Base-by-base conservation (phyloP, 2,888 invertebrate genomes). In the Tenthredo scrophulariae region DNA sequence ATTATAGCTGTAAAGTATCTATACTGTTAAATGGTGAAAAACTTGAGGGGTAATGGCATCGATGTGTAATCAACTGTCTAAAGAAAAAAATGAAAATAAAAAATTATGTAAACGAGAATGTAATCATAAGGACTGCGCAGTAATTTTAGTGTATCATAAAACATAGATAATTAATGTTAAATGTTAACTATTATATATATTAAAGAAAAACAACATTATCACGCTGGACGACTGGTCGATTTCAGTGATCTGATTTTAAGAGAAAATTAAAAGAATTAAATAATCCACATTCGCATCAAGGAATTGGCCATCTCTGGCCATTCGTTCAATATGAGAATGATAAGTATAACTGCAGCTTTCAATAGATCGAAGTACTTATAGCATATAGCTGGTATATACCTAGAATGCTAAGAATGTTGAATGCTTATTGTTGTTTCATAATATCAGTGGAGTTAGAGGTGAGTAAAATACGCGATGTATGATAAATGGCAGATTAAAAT, bases 81-180 rank as follows among this genome's bases (percentile, higher is more conserved):
- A 26, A 74, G n/a, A 77, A 29, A 37, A 22, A 2, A 74, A n/a
- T 3, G 22, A 18, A 10, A n/a, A n/a, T n/a, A n/a, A 26, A 40
- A 13, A n/a, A 18, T 26, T 33, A 50, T 54, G 37, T 43, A 46
- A 67, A 67, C 40, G 67, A 67, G 82, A 83, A 83, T 67, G 82
- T 83, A 67, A 83, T 67, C 65, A 67, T 54, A 67, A 83, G 82
- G 67, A 83, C 82, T 83, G 82, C 46, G 67, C 82, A 83, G 82
- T 83, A 43, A 83, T 40, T 62, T 18, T 67, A 65, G 43, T 65
- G 67, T 83, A 65, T 9, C 13, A 43, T 79, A 79, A 37, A 29
- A 54, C 58, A 50, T 80, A 62, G 58, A 80, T 62, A 37, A 62
- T 80, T 80, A 83, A 83, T 83, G 82, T 83, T 83, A 29, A 67